Evolutionary conservation across 35 echinoderm and acorn worm species (phyloP).

Genomic region (Strongylocentrotus purpuratus): DNA sequence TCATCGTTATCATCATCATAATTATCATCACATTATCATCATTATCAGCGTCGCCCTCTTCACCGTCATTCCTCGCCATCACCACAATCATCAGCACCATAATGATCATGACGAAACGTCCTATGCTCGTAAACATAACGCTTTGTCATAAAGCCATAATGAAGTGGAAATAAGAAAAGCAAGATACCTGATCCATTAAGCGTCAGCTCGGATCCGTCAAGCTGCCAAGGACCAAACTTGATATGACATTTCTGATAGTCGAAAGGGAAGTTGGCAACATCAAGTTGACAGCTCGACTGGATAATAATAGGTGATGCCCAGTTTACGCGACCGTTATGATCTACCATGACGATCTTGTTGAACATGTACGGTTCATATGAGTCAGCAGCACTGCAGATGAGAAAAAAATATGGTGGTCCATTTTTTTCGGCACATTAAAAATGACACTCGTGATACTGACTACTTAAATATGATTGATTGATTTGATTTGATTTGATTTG

Average conservation of each 20-base stretch:
- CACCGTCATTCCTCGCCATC: neutral
- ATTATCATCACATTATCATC: no score
- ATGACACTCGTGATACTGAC: no score
- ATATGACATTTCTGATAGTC: constrained; percentile 80
- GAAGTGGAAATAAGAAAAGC: neutral
- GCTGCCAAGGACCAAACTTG: constrained; percentile 97
- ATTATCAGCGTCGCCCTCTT: neutral
- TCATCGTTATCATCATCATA: no score
- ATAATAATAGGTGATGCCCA: constrained; percentile 93
- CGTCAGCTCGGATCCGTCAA: constrained; percentile 83
- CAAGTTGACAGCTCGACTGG: constrained; percentile 76
- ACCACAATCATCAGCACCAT: neutral
- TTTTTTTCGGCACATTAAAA: no score
- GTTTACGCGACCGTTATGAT: constrained; percentile 68
- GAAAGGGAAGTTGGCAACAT: constrained; percentile 94
- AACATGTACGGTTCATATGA: constrained; percentile 6
- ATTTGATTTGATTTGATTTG: no score
- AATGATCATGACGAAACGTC: neutral
- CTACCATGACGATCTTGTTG: constrained; percentile 63
- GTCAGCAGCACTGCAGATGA: neutral
- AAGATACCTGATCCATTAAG: constrained; percentile 63
- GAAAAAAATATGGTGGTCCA: neutral
- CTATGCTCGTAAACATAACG: no score
- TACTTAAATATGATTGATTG: no score
- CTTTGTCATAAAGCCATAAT: no score